These are phyloP conservation scores for Sebastes diploproa DNA, from an alignment of 2,797 vertebrate genomes.

Conservation along the genomic window DNA sequence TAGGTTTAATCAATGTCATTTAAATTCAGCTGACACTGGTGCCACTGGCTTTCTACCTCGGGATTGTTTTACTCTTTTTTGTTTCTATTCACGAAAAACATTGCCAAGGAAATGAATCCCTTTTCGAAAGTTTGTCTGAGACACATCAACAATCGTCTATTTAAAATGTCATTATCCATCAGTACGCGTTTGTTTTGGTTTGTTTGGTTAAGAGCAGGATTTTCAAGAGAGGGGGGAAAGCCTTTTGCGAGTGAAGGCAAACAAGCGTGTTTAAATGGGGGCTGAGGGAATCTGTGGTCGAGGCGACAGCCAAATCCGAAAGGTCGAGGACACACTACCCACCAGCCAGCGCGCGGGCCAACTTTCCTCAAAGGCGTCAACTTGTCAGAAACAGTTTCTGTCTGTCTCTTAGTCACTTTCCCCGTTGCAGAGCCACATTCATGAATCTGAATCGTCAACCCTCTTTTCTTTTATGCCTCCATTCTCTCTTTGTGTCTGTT, in stretches of 20 bases:
- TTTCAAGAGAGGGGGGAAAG: conserved; percentile 4
- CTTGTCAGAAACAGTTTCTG: conserved; percentile 74
- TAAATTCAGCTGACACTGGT: conserved; percentile 54
- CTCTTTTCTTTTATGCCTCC: conserved; percentile 38
- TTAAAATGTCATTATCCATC: conserved; percentile 17
- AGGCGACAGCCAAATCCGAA: conserved; percentile 64
- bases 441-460: conserved; percentile 50
- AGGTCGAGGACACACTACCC: conserved; percentile 65
- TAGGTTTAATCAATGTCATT: conserved; percentile 64
- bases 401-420: conserved; percentile 64
- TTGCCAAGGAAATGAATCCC: conserved; percentile 1
- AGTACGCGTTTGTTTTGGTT: conserved; percentile 3
- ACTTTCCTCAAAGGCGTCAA: conserved; percentile 64
- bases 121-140: not conserved
- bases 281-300: conserved; percentile 34
- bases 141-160: not conserved
- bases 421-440: conserved; percentile 34
- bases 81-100: conserved; percentile 32
- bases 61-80: conserved; percentile 5
- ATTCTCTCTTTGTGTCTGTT: conserved; percentile 54
- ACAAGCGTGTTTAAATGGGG: conserved; percentile 40
- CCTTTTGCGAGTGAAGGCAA: conserved; percentile 37
- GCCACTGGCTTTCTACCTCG: not conserved
- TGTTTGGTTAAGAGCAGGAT: not conserved
- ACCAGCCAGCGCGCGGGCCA: conserved; percentile 45